Evolutionary conservation across 2,113 vertebrate species (phyloP), one percentile per base, ranked within the genome.

Genomic region (Rhinopomastus cyanomelas): DNA sequence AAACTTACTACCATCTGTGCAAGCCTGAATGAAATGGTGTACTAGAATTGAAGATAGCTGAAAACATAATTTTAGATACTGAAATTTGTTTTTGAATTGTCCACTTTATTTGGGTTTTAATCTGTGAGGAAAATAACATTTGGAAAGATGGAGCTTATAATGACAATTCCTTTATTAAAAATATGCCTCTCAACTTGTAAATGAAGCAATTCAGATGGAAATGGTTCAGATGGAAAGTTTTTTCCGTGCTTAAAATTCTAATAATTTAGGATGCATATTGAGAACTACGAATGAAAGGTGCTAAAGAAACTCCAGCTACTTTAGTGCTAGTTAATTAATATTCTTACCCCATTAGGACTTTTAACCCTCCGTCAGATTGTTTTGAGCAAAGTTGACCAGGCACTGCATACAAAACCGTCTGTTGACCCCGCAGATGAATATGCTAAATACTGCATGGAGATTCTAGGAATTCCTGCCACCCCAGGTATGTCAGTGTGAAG

Each of bases 341-440:
- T 78, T 93, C 78, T 95, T 89, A 42, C 64, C 27, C 67, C 64
- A 61, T 66, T 93, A 99, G 99, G 98, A 64, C 94, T 99, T 91
- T 97, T 99, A 97, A 99, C 98, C 57, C 98, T 99, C 56, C 98
- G 98, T 57, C 99, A 99, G 96, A 98, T 99, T 32, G 98, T 99
- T 88, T 96, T 99, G 94, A 98, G 99, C 97, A 99, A 98, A 97
- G 98, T 99, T 86, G 99, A 99, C 95, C 99, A 99, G 89, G 96
- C 95, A 6, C 96, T 99, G 30, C 98, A 99, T 91, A 98, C 97
- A 69, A 97, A 97, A 66, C 51, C 96, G 4, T 75, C 79, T 8
- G 97, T 98, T 77, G 98, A 99, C 76, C 98, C 99, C 8, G 97
- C 98, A 8, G 96, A 97, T 57, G 98, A 98, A 97, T 99, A 99